A percentile compares a stretch with the other conserved stretches of the same genome.
Conservation (phyloP, 2,113 vertebrate genomes). For the Corydoras maculifer region DNA sequence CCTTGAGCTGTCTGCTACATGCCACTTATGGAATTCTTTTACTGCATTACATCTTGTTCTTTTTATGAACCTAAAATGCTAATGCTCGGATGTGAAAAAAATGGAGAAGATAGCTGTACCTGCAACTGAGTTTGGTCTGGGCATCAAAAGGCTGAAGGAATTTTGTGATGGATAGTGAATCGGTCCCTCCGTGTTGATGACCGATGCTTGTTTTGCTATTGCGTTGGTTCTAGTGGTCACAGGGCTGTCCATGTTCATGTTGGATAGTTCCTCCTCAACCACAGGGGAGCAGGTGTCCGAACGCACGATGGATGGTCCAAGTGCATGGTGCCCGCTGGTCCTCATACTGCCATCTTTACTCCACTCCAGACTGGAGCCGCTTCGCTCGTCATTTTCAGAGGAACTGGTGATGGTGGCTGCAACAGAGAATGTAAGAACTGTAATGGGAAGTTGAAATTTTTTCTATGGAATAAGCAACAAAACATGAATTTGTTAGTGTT, state of each 20-base stretch:
- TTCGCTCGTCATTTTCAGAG: constrained; percentile 96
- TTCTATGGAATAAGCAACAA: too few relatives aligned
- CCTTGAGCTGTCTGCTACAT: too few relatives aligned
- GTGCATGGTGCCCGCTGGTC: constrained; percentile 72
- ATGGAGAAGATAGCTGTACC: constrained; percentile 59
- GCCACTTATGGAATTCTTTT: too few relatives aligned
- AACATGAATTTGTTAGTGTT: too few relatives aligned
- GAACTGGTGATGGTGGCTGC: constrained; percentile 96
- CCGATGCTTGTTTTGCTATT: constrained; percentile 41
- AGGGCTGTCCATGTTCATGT: constrained; percentile 48
- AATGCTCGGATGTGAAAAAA: too few relatives aligned
- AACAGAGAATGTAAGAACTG: not conserved
- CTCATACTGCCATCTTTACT: constrained; percentile 86
- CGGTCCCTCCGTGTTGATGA: constrained; percentile 70
- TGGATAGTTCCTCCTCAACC: constrained; percentile 81
- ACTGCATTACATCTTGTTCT: too few relatives aligned
- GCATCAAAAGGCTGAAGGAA: constrained; percentile 84
- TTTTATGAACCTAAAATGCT: too few relatives aligned
- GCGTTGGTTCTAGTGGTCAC: constrained; percentile 27
- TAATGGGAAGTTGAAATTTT: not conserved
- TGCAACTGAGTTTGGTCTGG: constrained; percentile 96
- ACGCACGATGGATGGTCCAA: constrained; percentile 72
- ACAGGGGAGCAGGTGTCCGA: constrained; percentile 89
- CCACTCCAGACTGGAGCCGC: constrained; percentile 97
- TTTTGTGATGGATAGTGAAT: constrained; percentile 72